These are phyloP conservation scores for Poicephalus gulielmi DNA, from an alignment of 2,113 vertebrate species.

Conservation along the genomic window DNA sequence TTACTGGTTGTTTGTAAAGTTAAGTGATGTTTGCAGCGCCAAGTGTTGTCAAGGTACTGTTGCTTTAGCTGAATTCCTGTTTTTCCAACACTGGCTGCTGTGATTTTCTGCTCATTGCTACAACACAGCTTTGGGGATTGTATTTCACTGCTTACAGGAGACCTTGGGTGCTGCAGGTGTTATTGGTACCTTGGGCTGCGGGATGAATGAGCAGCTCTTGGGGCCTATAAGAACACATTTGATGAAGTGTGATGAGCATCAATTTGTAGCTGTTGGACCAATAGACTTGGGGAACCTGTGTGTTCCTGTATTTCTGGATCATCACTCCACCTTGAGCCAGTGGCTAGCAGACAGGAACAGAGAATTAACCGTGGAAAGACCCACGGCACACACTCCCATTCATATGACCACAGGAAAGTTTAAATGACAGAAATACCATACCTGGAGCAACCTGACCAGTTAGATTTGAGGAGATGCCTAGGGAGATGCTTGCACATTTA, in stretches of 20 bases:
- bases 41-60: slow-evolving; percentile 71
- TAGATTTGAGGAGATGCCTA: background rate
- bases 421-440: background rate
- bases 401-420: background rate
- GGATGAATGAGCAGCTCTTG: background rate
- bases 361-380: background rate
- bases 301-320: background rate
- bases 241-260: background rate
- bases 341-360: accelerated
- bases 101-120: slow-evolving; percentile 20
- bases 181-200: background rate
- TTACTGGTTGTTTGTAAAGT: slow-evolving; percentile 76
- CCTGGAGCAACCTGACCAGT: background rate
- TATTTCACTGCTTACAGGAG: background rate
- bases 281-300: accelerated
- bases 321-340: background rate
- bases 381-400: background rate
- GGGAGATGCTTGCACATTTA: background rate
- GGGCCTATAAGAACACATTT: background rate
- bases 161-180: background rate
- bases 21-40: slow-evolving; percentile 76
- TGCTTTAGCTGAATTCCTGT: slow-evolving; percentile 55
- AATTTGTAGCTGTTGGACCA: background rate
- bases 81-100: background rate
- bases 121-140: background rate